These are phyloP conservation scores for Bergia sp. DNA, from an alignment of 92 coral and sea anemone genomes.

Conservation along the genomic window DNA sequence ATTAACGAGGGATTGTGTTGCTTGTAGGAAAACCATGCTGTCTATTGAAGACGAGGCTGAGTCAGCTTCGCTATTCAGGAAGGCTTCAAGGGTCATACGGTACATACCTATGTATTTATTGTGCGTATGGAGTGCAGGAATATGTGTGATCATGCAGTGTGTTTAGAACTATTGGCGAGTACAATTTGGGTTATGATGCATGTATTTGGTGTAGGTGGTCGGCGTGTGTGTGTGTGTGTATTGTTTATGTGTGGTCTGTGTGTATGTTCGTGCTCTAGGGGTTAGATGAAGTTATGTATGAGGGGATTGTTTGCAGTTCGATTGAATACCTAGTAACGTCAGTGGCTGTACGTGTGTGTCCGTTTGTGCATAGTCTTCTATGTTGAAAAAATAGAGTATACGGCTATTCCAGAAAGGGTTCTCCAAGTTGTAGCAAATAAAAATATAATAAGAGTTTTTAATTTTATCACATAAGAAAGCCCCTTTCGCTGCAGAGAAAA, in stretches of 20 bases:
- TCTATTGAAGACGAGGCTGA: slow-evolving; percentile 71
- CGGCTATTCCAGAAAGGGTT: too few relatives aligned
- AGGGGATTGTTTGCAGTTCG: neutral
- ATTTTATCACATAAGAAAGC: too few relatives aligned
- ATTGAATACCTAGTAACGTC: neutral
- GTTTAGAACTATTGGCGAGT: neutral
- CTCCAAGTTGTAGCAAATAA: too few relatives aligned
- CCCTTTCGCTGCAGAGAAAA: too few relatives aligned
- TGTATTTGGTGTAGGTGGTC: neutral
- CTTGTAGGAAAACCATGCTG: slow-evolving; percentile 48
- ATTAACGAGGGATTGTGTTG: neutral
- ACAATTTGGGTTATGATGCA: neutral
- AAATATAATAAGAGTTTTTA: too few relatives aligned
- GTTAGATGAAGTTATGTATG: neutral
- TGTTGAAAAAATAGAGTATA: neutral
- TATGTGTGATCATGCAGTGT: neutral
- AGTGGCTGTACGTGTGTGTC: neutral
- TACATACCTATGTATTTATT: slow-evolving; percentile 12
- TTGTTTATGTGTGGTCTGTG: neutral
- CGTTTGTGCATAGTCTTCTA: neutral
- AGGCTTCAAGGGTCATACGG: slow-evolving; percentile 82
- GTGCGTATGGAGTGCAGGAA: neutral
- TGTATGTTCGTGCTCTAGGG: neutral
- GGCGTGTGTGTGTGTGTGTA: neutral
- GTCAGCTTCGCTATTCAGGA: slow-evolving; percentile 74